Evolutionary conservation across 1,140 invertebrate genomes (phyloP), one percentile per base, ranked within the genome.

Genomic region (Bombus pascuorum): DNA sequence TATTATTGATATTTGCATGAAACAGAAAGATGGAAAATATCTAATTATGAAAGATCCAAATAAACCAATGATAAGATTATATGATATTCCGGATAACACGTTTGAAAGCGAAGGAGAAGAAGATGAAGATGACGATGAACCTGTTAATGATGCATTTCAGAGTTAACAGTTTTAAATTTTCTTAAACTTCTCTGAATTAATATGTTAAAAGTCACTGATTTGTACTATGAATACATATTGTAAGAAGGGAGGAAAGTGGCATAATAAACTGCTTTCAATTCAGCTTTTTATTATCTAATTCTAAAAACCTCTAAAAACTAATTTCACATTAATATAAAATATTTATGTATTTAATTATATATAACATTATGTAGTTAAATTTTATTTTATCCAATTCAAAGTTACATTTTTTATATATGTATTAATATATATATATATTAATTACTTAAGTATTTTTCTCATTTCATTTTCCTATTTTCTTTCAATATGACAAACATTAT

Each of bases 31-130:
- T 94, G 99, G 99, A 90, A 98, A 98, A 95, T 99, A 99, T 94
- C 96, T 99, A 80, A 99, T 99, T 86, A 98, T 99, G 98, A 99
- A 99, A 95, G 99, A 99, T 96, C 99, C 99, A 1, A 99, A 99
- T 95, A 99, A 99, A 97, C 98, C 98, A 5, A 97, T 99, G 95
- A 98, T 99, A 90, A 97, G 99, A 86, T 96, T 99, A 76, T 99
- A 99, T 93, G 98, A 99, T 95, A 99, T 99, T 93, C 99, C 99
- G 65, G 98, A 99, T 95, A 99, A 99, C 94, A 99, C 99, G 6
- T 99, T 99, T 95, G 99, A 99, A 93, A 98, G 98, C n/a, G 99
- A 99, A 93, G 98, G 98, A 71, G 98, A 98, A 25, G 98, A 99
- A 59, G 98, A 98, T 71, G 98, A 98, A 73, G 98, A 98, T 42